Conservation (phyloP, 92 coral and sea anemone species). For the Phenganax stokvisi region DNA sequence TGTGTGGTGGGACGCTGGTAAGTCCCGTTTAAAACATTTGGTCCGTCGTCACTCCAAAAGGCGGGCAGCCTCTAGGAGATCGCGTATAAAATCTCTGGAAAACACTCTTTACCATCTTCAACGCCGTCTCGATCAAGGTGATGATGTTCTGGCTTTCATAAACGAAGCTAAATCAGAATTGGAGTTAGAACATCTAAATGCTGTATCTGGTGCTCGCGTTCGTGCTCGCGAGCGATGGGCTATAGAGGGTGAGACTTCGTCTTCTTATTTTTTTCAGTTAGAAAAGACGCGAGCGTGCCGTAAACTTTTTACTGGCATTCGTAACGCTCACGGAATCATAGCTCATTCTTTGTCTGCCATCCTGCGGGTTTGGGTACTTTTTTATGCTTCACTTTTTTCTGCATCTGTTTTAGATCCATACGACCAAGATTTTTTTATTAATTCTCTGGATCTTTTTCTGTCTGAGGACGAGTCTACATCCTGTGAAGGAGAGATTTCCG, state of each 20-base stretch:
- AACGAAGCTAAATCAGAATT: background rate
- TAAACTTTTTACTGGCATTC: background rate
- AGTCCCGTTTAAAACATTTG: background rate
- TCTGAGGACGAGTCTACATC: background rate
- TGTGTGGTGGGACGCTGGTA: slow-evolving; percentile 9
- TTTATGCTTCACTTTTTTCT: background rate
- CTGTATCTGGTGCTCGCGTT: background rate
- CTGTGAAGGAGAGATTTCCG: slow-evolving; percentile 44
- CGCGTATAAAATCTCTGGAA: background rate
- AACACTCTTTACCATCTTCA: background rate
- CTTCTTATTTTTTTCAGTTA: too few species aligned
- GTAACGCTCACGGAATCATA: background rate
- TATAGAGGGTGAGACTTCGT: background rate
- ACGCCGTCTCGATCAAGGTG: background rate
- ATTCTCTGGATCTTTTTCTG: background rate
- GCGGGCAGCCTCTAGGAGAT: background rate
- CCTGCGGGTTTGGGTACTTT: background rate
- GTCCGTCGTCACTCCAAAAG: background rate
- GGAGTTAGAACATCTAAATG: background rate
- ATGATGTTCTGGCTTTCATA: background rate
- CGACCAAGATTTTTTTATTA: background rate
- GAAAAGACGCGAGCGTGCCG: background rate
- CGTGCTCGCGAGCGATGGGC: background rate
- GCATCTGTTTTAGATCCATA: background rate
- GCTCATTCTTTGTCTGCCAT: background rate